These are phyloP conservation scores for Tineola bisselliella DNA, from an alignment of 2,888 invertebrate genomes.

Conservation along the genomic window DNA sequence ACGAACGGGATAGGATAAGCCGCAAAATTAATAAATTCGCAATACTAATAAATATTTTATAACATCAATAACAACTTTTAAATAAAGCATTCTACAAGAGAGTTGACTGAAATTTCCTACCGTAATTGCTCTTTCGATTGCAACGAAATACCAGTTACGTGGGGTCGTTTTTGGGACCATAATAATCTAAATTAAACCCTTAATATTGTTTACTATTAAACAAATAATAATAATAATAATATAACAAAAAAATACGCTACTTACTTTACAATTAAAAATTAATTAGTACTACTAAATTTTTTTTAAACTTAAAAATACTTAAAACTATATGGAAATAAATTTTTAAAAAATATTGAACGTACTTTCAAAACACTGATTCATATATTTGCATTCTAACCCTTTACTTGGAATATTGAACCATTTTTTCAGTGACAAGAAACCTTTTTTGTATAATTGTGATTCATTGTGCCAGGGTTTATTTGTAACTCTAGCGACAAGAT, in stretches of 20 bases:
- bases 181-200: not conserved
- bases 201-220: not conserved
- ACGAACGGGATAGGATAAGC: too few relatives aligned
- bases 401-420: not conserved
- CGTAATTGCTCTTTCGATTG: too few relatives aligned
- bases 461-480: too few relatives aligned
- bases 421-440: too few relatives aligned
- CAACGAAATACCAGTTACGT: not conserved
- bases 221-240: not conserved
- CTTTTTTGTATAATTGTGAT: too few relatives aligned
- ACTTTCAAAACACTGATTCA: slow-evolving; percentile 42
- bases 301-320: slow-evolving; percentile 56
- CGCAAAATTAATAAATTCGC: too few relatives aligned
- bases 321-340: slow-evolving; percentile 64
- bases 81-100: too few relatives aligned
- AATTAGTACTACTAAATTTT: slow-evolving; percentile 28
- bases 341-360: slow-evolving; percentile 62
- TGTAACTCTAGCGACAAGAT: too few relatives aligned
- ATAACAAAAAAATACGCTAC: slow-evolving; percentile 3
- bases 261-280: not conserved
- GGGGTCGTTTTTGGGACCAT: not conserved
- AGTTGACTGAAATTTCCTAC: too few relatives aligned
- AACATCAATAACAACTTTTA: too few relatives aligned
- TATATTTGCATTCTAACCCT: slow-evolving; percentile 28
- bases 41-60: too few relatives aligned